Base-by-base conservation (phyloP, 2,888 invertebrate species). In the Notodonta ziczac region DNA sequence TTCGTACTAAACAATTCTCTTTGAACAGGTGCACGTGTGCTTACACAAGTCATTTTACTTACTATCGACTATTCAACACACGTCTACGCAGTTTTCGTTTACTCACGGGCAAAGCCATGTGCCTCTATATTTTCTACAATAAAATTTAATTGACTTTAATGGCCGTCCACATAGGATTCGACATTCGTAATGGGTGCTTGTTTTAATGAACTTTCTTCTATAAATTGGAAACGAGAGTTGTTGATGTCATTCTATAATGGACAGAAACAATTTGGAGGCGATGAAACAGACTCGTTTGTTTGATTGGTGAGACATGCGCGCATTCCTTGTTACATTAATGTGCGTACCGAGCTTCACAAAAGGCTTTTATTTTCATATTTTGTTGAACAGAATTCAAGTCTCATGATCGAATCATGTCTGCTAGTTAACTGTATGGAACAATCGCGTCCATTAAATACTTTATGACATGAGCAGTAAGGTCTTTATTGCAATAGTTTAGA, bases 11-110 rank as follows among this genome's bases (percentile, higher is more conserved):
- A 86, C 85, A 85, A 82, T 80, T 76, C 79, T 86, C 88, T 90
- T 91, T 90, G 85, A 84, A 88, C 90, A 92, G 92, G 91, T 92
- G 92, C 89, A 84, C 81, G 82, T 86, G 82, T 85, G 86, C 80
- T 85, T 81, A 75, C 75, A 82, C 82, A 90, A 88, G 81, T 84
- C 82, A 87, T 89, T 89, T 87, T 80, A 85, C 83, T 78, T 77
- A 78, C 77, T 81, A 83, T 81, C 76, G 75, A 70, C 69, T 61
- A 85, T 83, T 83, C 84, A 63, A 74, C 80, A 77, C 88, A 84
- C 85, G 84, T 80, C 70, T 68, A 69, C 69, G 56, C 48, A 68
- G 62, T 69, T 44, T 64, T 71, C 81, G 78, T 84, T 82, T 84
- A 80, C 75, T 62, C 35, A 63, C 70, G 65, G 32, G 10, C 13